Evolutionary conservation across 1,140 invertebrate genomes (phyloP), one percentile per base, ranked within the genome.

Genomic region (Dendrolimus punctatus): DNA sequence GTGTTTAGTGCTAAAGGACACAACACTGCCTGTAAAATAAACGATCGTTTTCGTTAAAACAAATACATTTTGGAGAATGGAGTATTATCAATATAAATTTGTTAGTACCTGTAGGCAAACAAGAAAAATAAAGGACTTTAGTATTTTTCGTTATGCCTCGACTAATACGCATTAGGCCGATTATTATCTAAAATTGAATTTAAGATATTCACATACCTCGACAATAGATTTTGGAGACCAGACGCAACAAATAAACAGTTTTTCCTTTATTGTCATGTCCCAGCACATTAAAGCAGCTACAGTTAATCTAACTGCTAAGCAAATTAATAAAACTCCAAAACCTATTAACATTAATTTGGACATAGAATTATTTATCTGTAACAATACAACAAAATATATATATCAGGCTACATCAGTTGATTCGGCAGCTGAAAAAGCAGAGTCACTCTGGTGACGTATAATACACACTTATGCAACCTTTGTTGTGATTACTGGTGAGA

Each of bases 211-310:
- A 57, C 45, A 60, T 68, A 82, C 82, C 74, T 82, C 79, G 5
- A 85, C 82, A 61, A 85, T 79, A 39, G 80, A 71, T 52, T 85
- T 85, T 0, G 82, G 76, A 45, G 67, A 70, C 79, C 80, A 82
- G 6, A 68, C 61, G 56, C 77, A 84, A 47, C 79, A 82, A 2
- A 84, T 62, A 40, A 78, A 81, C 0, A 84, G 40, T 54, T 67
- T 73, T 51, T 85, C 76, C 41, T 73, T 76, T 0, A 76, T 43
- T 8, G 65, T 71, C 38, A 85, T 56, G 39, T 75, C 67, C 70
- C 73, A 70, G 51, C 80, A 80, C 36, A 70, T 65, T 0, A 80
- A 44, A 7, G 58, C 59, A 4, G 75, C 58, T 0, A 68, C 59
- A 6, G 54, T 45, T 23, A 84, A 58, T 47, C 80, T 65, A 4